Percentiles rank a stretch among this genome's conserved stretches.
Conservation (phyloP, 2,113 vertebrate species). For the Callopanchax toddi region DNA sequence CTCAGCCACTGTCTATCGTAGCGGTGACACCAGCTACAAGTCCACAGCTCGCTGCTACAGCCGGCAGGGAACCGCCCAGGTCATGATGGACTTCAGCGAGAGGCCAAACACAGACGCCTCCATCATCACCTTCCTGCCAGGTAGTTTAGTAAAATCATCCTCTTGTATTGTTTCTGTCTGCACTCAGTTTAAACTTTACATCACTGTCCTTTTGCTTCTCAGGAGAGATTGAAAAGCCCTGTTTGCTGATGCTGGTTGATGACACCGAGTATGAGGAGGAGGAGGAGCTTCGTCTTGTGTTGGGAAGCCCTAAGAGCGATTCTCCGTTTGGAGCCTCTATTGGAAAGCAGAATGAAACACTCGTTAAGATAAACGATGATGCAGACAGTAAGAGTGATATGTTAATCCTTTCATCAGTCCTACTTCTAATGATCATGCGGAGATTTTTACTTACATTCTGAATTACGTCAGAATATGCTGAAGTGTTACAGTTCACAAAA, state of each 20-base stretch:
- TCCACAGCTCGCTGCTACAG: slow-evolving; percentile 94
- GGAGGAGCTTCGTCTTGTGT: slow-evolving; percentile 90
- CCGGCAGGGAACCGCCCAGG: slow-evolving; percentile 92
- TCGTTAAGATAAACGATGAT: slow-evolving; percentile 89
- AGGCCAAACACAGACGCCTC: slow-evolving; percentile 92
- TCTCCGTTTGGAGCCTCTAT: slow-evolving; percentile 89
- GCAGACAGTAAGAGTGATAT: slow-evolving; percentile 85
- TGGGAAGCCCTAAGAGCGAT: slow-evolving; percentile 88
- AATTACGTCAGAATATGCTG: not conserved
- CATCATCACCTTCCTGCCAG: slow-evolving; percentile 87
- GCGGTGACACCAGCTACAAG: slow-evolving; percentile 83
- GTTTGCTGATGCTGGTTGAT: slow-evolving; percentile 83
- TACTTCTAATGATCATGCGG: not conserved
- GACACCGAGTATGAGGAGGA: slow-evolving; percentile 87
- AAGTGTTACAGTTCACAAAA: slow-evolving; percentile 7
- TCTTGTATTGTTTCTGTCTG: not conserved
- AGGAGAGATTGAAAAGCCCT: slow-evolving; percentile 92
- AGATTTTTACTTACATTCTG: not conserved
- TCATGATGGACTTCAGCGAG: slow-evolving; percentile 95
- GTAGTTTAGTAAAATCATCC: slow-evolving; percentile 66
- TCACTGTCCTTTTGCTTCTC: slow-evolving; percentile 20
- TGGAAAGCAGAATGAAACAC: slow-evolving; percentile 88
- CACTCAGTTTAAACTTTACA: not conserved
- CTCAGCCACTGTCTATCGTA: slow-evolving; percentile 83
- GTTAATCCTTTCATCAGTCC: not conserved